Evolutionary conservation across 2,113 vertebrate species (phyloP).

Genomic region (Anoura caudifer): DNA sequence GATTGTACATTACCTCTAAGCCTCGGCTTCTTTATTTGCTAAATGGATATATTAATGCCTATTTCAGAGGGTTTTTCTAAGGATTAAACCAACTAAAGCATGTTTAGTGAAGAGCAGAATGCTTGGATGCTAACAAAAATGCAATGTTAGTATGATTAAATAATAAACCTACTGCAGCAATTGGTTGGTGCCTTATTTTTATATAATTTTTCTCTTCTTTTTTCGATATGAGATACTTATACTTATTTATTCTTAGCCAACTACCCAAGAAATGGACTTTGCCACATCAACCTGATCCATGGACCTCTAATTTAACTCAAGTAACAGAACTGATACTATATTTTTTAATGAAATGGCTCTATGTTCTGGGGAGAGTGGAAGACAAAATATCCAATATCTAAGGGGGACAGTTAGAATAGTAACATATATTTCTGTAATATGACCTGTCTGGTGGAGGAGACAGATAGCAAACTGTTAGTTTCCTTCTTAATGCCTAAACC

Average conservation of each 20-base stretch:
- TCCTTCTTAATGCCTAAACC: background rate
- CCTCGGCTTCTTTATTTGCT: background rate
- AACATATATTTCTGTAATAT: slow-evolving; percentile 50
- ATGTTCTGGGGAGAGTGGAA: slow-evolving; percentile 21
- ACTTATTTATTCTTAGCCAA: background rate
- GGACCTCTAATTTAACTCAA: slow-evolving; percentile 29
- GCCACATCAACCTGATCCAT: background rate
- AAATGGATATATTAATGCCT: background rate
- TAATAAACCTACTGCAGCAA: background rate
- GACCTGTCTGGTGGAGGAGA: slow-evolving; percentile 37
- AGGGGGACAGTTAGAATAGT: slow-evolving; percentile 61
- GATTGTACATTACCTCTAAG: background rate
- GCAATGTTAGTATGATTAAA: background rate
- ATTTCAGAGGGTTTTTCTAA: background rate
- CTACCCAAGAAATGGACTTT: background rate
- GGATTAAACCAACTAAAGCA: background rate
- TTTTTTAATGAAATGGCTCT: slow-evolving; percentile 51
- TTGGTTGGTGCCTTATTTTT: background rate
- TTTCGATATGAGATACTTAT: background rate
- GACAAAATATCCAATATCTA: slow-evolving; percentile 66
- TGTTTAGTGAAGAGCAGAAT: background rate
- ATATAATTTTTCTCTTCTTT: background rate
- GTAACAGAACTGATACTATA: slow-evolving; percentile 25
- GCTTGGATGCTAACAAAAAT: background rate
- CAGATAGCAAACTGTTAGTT: slow-evolving; percentile 48